A percentile compares a stretch with the other conserved stretches of the same genome.
phyloP scores from a whole-genome alignment of 2,888 invertebrate species.

The Drosophila setosimentum region DNA sequence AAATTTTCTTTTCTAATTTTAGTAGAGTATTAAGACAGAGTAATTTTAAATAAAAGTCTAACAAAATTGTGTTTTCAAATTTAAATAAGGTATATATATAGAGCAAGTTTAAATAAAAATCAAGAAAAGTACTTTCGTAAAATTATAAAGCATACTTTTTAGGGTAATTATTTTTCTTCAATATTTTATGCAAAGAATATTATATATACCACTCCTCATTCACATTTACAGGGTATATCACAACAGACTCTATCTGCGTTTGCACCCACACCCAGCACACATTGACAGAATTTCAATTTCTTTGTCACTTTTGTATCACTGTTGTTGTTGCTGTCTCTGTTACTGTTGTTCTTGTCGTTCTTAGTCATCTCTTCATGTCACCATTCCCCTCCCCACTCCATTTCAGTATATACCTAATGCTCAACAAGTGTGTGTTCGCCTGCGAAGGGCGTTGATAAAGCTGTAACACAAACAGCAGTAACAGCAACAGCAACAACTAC shows the following conservation, averaged over 20 bases:
- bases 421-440: constrained; percentile 69
- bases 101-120: neutral
- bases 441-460: constrained; percentile 59
- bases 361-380: constrained; percentile 21
- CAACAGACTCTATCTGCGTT: constrained; percentile 4
- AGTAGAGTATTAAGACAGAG: neutral
- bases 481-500: constrained; percentile 25
- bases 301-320: constrained; percentile 67
- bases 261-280: constrained; percentile 30
- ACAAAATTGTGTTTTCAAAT: neutral
- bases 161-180: neutral
- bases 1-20: neutral
- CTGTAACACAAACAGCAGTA: constrained; percentile 54
- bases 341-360: constrained; percentile 17
- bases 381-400: neutral
- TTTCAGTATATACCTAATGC: constrained; percentile 48
- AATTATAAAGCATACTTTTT: neutral
- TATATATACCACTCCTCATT: neutral
- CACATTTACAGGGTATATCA: constrained; percentile 23
- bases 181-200: neutral
- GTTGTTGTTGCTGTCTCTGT: constrained; percentile 10
- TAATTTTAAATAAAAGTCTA: neutral
- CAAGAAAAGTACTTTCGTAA: neutral
- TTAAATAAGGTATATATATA: neutral
- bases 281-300: constrained; percentile 73